These are phyloP conservation scores for Pristionchus fissidentatus DNA, from an alignment of 2,888 invertebrate genomes.

Conservation along the genomic window DNA sequence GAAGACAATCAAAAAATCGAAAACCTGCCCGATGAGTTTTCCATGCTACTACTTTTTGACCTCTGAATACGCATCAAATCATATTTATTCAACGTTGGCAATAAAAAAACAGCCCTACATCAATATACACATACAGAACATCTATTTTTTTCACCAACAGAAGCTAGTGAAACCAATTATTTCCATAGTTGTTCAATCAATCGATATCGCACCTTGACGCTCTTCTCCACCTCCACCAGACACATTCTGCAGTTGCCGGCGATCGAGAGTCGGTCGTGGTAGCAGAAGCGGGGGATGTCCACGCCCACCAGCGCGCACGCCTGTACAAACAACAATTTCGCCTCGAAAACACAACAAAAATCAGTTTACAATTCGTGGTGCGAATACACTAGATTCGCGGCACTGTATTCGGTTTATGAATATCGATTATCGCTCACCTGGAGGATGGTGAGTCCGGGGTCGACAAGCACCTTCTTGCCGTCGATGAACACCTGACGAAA, in stretches of 20 bases:
- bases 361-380: slow-evolving; percentile 22
- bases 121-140: background rate
- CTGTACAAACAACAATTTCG: slow-evolving; percentile 44
- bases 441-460: slow-evolving; percentile 95
- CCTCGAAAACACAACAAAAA: slow-evolving; percentile 1
- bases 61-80: background rate
- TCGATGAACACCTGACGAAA: slow-evolving; percentile 87
- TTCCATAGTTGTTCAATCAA: background rate
- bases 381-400: background rate
- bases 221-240: slow-evolving; percentile 97
- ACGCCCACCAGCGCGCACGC: slow-evolving; percentile 90
- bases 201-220: slow-evolving; percentile 83
- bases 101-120: background rate
- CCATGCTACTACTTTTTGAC: too few relatives aligned
- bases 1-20: too few relatives aligned
- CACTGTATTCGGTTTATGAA: background rate
- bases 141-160: background rate
- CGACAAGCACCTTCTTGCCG: slow-evolving; percentile 92
- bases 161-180: background rate
- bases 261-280: slow-evolving; percentile 96
- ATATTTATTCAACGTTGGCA: too few relatives aligned
- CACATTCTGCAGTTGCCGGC: slow-evolving; percentile 99
- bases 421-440: slow-evolving; percentile 81
- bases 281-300: slow-evolving; percentile 98
- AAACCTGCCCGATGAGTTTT: too few relatives aligned